Base-by-base conservation (phyloP, 2,888 invertebrate species). In the Cryptocephalus primarius region DNA sequence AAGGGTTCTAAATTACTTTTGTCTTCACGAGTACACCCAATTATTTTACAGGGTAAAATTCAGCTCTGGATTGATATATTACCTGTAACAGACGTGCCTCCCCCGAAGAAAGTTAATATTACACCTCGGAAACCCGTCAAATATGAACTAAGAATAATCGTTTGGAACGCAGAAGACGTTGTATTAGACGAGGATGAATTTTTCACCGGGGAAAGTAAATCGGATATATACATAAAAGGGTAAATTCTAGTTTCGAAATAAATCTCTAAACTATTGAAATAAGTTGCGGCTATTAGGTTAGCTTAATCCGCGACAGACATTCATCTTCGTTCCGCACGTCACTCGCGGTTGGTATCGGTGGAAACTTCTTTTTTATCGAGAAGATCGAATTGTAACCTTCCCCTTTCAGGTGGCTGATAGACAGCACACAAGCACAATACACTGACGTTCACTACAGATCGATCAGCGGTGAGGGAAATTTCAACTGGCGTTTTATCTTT, bases 41-140 rank as follows among this genome's bases (percentile, higher is more conserved):
- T 36, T 13, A 9, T 39, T 43, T 55, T 61, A 8, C 62, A 92
- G 89, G 93, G 94, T 4, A 89, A 88, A 72, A 65, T 94, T 43
- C 88, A 91, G 66, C 74, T 94, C 74, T 94, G 92, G 91, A 72
- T 94, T 10, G 93, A 94, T 65, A 80, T 94, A 65, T 91, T 88
- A 62, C 82, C 85, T 38, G 70, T 74, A 55, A 71, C 74, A 12
- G 71, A 70, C 36, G 52, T 65, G 12, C 66, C 64, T 59, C 72
- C 84, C 10, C 88, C 89, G 0, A 75, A 78, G n/a, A 75, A 83
- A 11, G 76, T 90, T 1, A 82, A 90, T 61, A 86, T 94, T 45
- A 77, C 80, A 6, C 87, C 88, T 0, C 73, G 82, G 31, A 78
- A 80, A 54, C 80, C 87, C 0, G 72, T 75, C 56, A 66, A 73